Evolutionary conservation across 2,888 invertebrate genomes (phyloP), one percentile per base, ranked within the genome.

Genomic region (Blastobasis adustella): DNA sequence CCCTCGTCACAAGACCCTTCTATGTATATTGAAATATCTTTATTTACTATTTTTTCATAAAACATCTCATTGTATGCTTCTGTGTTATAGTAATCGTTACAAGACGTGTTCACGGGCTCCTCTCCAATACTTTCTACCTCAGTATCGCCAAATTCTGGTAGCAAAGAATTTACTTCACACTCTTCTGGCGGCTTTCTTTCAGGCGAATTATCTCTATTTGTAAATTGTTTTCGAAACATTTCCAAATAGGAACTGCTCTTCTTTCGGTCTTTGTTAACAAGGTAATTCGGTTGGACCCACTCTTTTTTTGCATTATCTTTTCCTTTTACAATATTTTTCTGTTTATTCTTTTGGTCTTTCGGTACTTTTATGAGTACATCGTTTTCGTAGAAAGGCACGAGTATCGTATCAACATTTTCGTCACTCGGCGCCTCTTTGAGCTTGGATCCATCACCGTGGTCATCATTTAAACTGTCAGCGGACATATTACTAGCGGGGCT

Each of bases 361-460:
- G 81, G 73, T 49, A 88, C 75, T 64, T 83, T 82, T 55, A 88
- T 78, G 44, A 88, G 73, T 37, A 87, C 79, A 60, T 88, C 88
- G 52, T 85, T 82, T 65, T 88, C 88, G 56, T 87, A 88, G 65
- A 88, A 87, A 1, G 88, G 88, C 4, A 88, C 87, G 5, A 86
- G 69, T 62, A 88, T 84, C 4, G 84, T 86, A 50, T 85, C 79
- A n/a, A 80, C 71, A 53, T 80, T 73, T 42, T 79, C 76, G 37
- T 77, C 74, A 2, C 66, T 62, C 37, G 45, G 10, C 50, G 56
- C 59, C 48, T 62, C 51, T 54, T 68, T 73, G 10, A 62, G 38
- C 4, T 60, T 53, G 36, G 57, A 54, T 63, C 78, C 79, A 23
- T 62, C 62, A 54, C 64, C 73, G 42, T 68, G 67, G 57, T 69